Percentiles rank a stretch among this genome's conserved stretches.
Conservation (phyloP, 2,797 vertebrate species). For the Spatula versicolor region DNA sequence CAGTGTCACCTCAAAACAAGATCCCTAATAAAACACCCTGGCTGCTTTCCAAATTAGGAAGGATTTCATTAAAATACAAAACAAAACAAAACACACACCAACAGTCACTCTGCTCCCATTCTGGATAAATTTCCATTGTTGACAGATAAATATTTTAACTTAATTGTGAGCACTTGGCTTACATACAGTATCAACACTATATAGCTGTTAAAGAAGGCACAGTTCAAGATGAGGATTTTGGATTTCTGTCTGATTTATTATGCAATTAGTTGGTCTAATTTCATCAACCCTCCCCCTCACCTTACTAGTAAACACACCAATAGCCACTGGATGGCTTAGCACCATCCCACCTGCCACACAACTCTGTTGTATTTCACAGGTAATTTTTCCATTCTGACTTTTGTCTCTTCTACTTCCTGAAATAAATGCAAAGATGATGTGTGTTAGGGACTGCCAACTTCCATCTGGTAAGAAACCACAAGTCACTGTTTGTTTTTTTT, state of each 20-base stretch:
- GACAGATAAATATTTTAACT: background rate
- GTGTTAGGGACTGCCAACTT: background rate
- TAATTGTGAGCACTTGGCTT: background rate
- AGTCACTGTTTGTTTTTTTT: background rate
- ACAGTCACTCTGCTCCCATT: background rate
- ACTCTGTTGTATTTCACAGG: background rate
- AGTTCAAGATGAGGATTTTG: background rate
- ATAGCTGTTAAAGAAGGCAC: background rate
- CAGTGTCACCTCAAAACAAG: background rate
- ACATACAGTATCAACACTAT: background rate
- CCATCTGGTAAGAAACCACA: background rate
- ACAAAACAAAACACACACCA: background rate
- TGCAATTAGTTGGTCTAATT: background rate
- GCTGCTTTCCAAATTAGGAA: background rate
- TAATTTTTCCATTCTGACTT: background rate
- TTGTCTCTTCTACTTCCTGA: background rate
- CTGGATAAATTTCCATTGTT: background rate
- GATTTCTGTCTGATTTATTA: background rate
- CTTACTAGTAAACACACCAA: background rate
- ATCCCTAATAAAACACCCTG: background rate
- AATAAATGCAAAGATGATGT: background rate
- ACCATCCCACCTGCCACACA: background rate
- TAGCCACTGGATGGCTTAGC: background rate
- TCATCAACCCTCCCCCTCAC: background rate
- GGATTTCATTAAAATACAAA: background rate